Evolutionary conservation across 2,113 vertebrate species (phyloP).

Genomic region (Mohoua ochrocephala): DNA sequence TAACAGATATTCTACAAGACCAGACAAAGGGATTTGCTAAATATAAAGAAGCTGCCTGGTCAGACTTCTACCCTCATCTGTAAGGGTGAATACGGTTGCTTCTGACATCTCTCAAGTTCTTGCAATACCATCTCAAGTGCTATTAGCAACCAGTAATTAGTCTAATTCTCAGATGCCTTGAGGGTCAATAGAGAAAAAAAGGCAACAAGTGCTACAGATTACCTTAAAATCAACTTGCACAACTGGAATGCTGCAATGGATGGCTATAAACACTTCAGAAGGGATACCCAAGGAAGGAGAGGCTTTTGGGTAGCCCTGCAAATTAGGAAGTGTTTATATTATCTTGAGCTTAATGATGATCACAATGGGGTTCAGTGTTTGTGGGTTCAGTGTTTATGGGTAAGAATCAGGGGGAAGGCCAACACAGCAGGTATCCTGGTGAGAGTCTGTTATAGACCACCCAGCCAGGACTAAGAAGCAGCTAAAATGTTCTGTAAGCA

Average conservation of each 20-base stretch:
- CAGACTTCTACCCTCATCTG: not conserved
- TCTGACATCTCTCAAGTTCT: not conserved
- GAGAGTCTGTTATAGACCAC: not conserved
- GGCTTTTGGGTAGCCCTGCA: not conserved
- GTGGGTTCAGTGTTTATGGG: not conserved
- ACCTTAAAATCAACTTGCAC: not conserved
- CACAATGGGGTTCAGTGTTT: not conserved
- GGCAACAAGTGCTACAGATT: not conserved
- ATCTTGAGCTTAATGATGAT: not conserved
- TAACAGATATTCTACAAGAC: not conserved
- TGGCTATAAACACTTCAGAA: not conserved
- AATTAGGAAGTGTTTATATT: not conserved
- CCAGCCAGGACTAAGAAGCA: not conserved
- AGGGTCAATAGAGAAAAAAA: not conserved
- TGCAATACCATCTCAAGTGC: not conserved
- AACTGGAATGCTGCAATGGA: not conserved
- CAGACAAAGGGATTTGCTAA: constrained; percentile 13
- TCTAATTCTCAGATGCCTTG: not conserved
- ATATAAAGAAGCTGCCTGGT: constrained; percentile 16
- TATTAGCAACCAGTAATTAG: not conserved
- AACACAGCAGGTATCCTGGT: not conserved
- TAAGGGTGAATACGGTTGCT: not conserved
- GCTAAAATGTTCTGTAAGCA: not conserved
- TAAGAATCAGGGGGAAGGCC: not conserved
- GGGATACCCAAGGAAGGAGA: not conserved